phyloP scores from a whole-genome alignment of 2,888 invertebrate species.

The Tenthredo scrophulariae region DNA sequence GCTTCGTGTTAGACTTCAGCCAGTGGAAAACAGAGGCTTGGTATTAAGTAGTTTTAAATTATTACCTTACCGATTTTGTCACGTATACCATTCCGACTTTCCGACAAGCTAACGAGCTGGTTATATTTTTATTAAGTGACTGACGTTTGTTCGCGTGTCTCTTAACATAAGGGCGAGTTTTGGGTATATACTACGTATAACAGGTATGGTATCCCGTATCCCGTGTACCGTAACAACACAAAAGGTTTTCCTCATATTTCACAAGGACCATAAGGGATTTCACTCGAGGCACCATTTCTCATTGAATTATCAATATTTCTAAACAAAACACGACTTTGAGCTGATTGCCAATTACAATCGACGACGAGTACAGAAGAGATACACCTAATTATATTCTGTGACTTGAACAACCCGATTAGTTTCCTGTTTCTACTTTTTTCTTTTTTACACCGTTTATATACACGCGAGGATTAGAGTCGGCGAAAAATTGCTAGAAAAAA shows the following conservation, averaged over 20 bases:
- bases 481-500: not conserved
- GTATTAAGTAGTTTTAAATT: constrained; percentile 49
- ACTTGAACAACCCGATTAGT: not conserved
- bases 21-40: not conserved
- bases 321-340: not conserved
- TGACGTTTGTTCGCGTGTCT: constrained; percentile 46
- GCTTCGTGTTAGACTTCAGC: constrained; percentile 6
- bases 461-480: not conserved
- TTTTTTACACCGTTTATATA: not conserved
- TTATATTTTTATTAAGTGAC: constrained; percentile 50
- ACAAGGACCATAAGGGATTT: not conserved
- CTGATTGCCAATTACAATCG: not conserved
- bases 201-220: not conserved
- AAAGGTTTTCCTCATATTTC: not conserved
- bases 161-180: not conserved
- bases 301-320: not conserved
- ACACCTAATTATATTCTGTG: not conserved
- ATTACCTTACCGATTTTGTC: constrained; percentile 50
- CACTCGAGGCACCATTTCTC: not conserved
- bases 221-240: not conserved
- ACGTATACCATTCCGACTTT: constrained; percentile 4
- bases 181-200: not conserved
- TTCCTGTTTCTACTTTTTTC: not conserved
- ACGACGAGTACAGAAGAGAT: not conserved
- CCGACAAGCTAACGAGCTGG: constrained; percentile 48